Evolutionary conservation across 2,888 invertebrate genomes (phyloP), one percentile per base, ranked within the genome.

Genomic region (Caenorhabditis angaria): DNA sequence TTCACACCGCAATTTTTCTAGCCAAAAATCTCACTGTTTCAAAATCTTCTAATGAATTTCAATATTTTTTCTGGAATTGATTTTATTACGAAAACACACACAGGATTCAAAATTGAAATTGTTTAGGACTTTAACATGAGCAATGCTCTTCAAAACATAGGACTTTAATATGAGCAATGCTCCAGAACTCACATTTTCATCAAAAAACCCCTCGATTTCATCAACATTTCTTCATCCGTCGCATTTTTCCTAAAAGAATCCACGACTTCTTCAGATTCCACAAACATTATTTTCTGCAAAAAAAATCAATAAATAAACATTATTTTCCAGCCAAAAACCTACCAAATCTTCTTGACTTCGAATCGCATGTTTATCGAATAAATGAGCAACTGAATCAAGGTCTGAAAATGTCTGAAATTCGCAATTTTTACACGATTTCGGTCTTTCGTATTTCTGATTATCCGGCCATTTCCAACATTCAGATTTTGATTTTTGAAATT

Each of bases 151-250:
- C 3, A 18, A 41, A 41, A 14, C 41, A 18, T 35, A 2, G n/a
- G n/a, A n/a, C n/a, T n/a, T 35, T 41, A 22, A 32, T 20, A 24
- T 10, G 5, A 18, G 24, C n/a, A n/a, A n/a, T n/a, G n/a, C n/a
- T n/a, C n/a, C n/a, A n/a, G n/a, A 12, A 55, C 65, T 47, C 28
- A 65, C 65, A 65, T 29, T 55, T 28, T 60, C 25, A 48, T 32
- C 59, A 65, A 48, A 55, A 24, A 20, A 14, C 24, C 55, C 22
- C 55, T 54, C 20, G 61, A 60, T n/a, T 56, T 61, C 27, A 35
- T 59, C 60, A 53, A 41, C n/a, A n/a, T n/a, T 29, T 57, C 59
- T 32, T 65, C 61, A 25, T 18, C 48, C 55, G 22, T 55, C 0
- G 28, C 32, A 41, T 50, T 51, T 32, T 51, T 22, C 25, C 3